Conservation (phyloP, 2,888 invertebrate genomes). For the Amblyjoppa proteus region DNA sequence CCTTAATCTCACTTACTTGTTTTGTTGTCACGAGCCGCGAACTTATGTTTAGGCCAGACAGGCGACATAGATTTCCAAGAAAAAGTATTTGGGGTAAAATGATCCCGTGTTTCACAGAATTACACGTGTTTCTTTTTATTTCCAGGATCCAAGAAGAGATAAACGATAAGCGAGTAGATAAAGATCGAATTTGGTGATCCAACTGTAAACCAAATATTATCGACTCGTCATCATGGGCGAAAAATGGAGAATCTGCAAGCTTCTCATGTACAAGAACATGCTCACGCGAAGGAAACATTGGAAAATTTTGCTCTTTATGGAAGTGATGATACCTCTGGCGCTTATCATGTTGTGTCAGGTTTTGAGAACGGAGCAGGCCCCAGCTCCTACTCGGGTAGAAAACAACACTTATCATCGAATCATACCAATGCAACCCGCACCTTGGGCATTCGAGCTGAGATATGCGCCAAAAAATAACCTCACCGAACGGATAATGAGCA, state of each 20-base stretch:
- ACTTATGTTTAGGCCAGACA: too few species aligned
- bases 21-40: too few species aligned
- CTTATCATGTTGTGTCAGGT: conserved; percentile 78
- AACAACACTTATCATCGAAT: conserved; percentile 75
- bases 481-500: conserved; percentile 75
- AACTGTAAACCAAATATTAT: background rate
- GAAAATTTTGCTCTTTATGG: conserved; percentile 77
- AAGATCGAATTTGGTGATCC: too few species aligned
- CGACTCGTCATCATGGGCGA: conserved; percentile 53
- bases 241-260: conserved; percentile 72
- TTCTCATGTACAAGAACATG: conserved; percentile 80
- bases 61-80: too few species aligned
- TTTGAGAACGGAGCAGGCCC: conserved; percentile 75
- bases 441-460: conserved; percentile 52
- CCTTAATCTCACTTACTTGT: too few species aligned
- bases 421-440: conserved; percentile 25
- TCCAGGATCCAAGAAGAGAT: too few species aligned
- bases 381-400: conserved; percentile 68
- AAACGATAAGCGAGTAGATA: too few species aligned
- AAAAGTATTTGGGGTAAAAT: too few species aligned
- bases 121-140: too few species aligned
- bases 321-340: conserved; percentile 78
- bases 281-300: conserved; percentile 81
- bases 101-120: too few species aligned
- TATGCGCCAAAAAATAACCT: conserved; percentile 77